Evolutionary conservation across 2,797 vertebrate species (phyloP), one percentile per base, ranked within the genome.

Genomic region (Rhabdomys pumilio): DNA sequence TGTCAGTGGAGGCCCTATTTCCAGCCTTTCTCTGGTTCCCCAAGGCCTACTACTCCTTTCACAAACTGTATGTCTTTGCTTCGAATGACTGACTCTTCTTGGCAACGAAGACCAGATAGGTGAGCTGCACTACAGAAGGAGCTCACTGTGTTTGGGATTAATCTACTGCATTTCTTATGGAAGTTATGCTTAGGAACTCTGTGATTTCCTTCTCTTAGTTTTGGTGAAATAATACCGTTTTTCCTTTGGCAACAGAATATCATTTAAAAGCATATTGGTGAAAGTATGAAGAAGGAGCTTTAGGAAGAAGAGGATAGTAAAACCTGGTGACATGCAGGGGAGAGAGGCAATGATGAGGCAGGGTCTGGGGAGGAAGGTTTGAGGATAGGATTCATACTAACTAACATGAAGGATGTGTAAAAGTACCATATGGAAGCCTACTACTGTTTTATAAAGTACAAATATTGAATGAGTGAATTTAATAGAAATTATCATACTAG

Each of bases 1-100:
- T 94, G 91, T 83, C 44, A 84, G 38, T 91, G 65, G 77, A 89
- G 10, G 86, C 31, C 57, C n/a, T 80, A 2, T 11, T 29, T 95
- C 15, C 13, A 61, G 57, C 44, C 77, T 13, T 38, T 91, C 69
- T 7, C 22, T n/a, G 3, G 20, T 69, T 22, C 14, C n/a, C 12
- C n/a, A 83, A 77, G 82, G 19, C 31, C 6, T 57, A 44, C 3
- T 47, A 6, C 72, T 55, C 9, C 10, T 80, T 75, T 44, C 0
- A 50, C 22, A 92, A 57, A 17, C 20, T 59, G 20, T 1, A 26
- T 6, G 4, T 72, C 44, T 85, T 67, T 75, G 22, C 20, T 82
- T 67, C 59, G 34, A 84, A 92, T 88, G 14, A 26, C 50, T 55
- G 29, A 83, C 26, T 85, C 11, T 77, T 17, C 50, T 0, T 34